A percentile compares a stretch with the other conserved stretches of the same genome.
phyloP scores from a whole-genome alignment of 2,888 invertebrate genomes.

The Coelopa pilipes region DNA sequence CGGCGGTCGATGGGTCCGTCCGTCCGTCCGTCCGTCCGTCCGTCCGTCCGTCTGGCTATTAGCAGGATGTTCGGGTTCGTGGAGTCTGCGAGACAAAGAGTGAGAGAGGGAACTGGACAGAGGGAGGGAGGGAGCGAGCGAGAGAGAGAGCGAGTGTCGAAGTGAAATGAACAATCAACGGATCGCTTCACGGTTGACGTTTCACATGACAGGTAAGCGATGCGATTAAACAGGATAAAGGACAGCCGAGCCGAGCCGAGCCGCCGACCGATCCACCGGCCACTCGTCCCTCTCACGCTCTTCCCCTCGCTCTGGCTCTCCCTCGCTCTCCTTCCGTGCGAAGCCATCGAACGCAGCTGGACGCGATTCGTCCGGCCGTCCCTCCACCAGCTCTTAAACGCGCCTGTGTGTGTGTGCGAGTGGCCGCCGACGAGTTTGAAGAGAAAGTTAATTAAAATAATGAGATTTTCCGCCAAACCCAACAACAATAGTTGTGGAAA shows the following conservation, averaged over 20 bases:
- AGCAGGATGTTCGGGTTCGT: not conserved
- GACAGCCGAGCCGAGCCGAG: slow-evolving; percentile 42
- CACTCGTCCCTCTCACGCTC: too few species aligned
- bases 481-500: not conserved
- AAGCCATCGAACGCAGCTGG: slow-evolving; percentile 12
- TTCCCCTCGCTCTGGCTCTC: not conserved
- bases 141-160: slow-evolving; percentile 36
- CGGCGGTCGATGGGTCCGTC: not conserved
- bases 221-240: slow-evolving; percentile 62
- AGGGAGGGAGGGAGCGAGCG: not conserved
- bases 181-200: slow-evolving; percentile 61
- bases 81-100: not conserved
- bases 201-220: slow-evolving; percentile 63
- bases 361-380: not conserved
- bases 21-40: not conserved
- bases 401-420: not conserved
- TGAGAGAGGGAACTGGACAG: not conserved
- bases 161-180: slow-evolving; percentile 63
- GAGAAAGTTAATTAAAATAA: slow-evolving; percentile 65
- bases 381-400: too few species aligned
- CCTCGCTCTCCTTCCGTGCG: not conserved
- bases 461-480: slow-evolving; percentile 56
- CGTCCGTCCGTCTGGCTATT: not conserved
- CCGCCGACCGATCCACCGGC: slow-evolving; percentile 11
- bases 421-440: slow-evolving; percentile 45